phyloP scores from a whole-genome alignment of 2,113 vertebrate species.

The Hippocampus abdominalis region DNA sequence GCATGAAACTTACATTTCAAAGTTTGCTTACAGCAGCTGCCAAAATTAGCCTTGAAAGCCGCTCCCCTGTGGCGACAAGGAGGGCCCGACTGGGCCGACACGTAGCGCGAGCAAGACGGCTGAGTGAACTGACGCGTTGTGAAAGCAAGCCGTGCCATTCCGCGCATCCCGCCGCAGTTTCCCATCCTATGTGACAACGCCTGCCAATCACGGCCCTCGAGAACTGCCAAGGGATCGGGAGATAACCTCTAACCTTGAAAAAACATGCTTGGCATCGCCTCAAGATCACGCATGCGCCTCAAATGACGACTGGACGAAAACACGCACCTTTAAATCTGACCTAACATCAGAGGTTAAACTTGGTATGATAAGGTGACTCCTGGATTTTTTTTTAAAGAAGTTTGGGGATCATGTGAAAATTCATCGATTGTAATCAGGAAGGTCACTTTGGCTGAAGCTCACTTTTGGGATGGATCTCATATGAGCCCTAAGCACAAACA shows the following conservation, averaged over 20 bases:
- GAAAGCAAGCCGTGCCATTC: slow-evolving; percentile 49
- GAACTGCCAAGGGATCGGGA: slow-evolving; percentile 55
- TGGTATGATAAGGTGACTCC: not conserved
- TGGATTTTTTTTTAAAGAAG: not conserved
- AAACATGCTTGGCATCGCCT: slow-evolving; percentile 48
- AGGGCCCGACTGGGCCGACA: slow-evolving; percentile 35
- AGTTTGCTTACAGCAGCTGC: slow-evolving; percentile 40
- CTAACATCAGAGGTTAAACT: not conserved
- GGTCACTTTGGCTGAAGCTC: not conserved
- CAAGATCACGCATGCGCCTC: slow-evolving; percentile 31
- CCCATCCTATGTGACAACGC: slow-evolving; percentile 54
- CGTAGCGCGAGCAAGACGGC: slow-evolving; percentile 55
- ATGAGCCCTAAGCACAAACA: not conserved
- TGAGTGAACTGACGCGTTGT: slow-evolving; percentile 54
- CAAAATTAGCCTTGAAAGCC: slow-evolving; percentile 58
- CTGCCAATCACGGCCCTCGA: slow-evolving; percentile 60
- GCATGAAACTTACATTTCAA: slow-evolving; percentile 20
- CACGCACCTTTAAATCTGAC: not conserved
- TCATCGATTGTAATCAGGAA: not conserved
- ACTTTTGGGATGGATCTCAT: not conserved
- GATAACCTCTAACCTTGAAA: slow-evolving; percentile 60
- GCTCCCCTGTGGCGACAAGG: slow-evolving; percentile 33
- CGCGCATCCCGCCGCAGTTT: slow-evolving; percentile 52
- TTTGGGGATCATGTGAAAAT: not conserved
- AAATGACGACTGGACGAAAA: slow-evolving; percentile 48